Conservation (phyloP, 2,113 vertebrate species). For the Triplophysa dalaica region DNA sequence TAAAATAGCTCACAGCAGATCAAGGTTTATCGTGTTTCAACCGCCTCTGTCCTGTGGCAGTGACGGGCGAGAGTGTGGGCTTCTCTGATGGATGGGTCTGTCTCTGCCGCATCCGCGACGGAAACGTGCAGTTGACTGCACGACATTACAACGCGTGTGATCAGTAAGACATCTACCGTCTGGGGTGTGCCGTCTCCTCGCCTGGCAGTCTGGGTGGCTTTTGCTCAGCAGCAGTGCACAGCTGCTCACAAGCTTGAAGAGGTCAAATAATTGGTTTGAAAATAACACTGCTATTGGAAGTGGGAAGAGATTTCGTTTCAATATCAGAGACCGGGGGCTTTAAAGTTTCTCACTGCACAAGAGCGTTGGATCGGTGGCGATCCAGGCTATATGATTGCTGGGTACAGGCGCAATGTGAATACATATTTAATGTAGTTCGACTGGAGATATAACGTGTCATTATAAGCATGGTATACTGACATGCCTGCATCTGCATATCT, state of each 20-base stretch:
- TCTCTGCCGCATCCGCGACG: conserved; percentile 30
- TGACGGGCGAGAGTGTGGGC: conserved; percentile 2
- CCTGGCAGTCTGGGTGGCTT: conserved; percentile 34
- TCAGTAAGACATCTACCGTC: conserved; percentile 35
- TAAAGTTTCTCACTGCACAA: neutral
- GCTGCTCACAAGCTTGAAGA: conserved; percentile 13
- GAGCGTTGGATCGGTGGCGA: neutral
- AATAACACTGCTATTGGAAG: conserved; percentile 39
- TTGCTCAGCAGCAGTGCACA: conserved; percentile 2
- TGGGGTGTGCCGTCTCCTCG: conserved; percentile 24
- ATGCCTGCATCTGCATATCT: neutral
- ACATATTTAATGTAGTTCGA: neutral
- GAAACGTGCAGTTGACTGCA: conserved; percentile 14
- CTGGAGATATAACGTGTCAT: neutral
- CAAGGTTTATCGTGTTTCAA: conserved; percentile 33
- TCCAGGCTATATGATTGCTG: neutral
- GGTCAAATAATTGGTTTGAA: conserved; percentile 42
- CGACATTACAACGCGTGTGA: conserved; percentile 37
- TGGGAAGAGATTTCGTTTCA: conserved; percentile 54
- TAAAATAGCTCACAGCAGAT: conserved; percentile 23
- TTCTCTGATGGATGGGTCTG: conserved; percentile 49
- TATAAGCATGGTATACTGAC: neutral
- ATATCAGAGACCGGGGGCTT: conserved; percentile 7
- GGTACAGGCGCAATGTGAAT: too few relatives aligned
- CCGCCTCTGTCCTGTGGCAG: conserved; percentile 17